Conservation (phyloP, 2,888 invertebrate species). For the Mythimna pallens region DNA sequence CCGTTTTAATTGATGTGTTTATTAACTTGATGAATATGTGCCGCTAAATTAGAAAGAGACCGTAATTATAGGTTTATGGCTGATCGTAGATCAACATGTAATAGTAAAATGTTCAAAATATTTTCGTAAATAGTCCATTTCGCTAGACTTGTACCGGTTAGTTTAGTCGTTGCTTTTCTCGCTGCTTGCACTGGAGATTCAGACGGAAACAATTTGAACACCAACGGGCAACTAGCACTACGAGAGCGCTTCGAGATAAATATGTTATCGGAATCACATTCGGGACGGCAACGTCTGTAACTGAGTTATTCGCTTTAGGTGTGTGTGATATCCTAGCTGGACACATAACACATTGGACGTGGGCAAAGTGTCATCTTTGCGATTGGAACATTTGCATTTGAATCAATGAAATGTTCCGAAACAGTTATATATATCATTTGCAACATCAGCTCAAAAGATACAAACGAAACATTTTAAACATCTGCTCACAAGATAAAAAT, state of each 20-base stretch:
- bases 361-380: no score
- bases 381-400: no score
- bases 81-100: neutral
- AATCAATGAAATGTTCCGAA: no score
- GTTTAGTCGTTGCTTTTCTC: neutral
- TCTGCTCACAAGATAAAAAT: no score
- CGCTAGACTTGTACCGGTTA: neutral
- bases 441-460: no score
- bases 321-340: constrained; percentile 12
- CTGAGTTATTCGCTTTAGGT: constrained; percentile 31
- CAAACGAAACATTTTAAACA: no score
- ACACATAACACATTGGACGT: constrained; percentile 3
- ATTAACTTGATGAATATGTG: constrained; percentile 3
- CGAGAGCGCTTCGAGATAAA: constrained; percentile 22
- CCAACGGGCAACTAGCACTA: constrained; percentile 1
- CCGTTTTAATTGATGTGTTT: constrained; percentile 11
- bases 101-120: neutral
- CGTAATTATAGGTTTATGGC: neutral
- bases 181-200: neutral
- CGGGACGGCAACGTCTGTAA: constrained; percentile 21
- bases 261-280: constrained; percentile 39
- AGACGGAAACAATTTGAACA: constrained; percentile 7
- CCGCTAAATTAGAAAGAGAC: neutral
- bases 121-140: neutral
- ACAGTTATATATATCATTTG: no score